Base-by-base conservation (phyloP, 2,888 invertebrate species). In the Drosophila pseudotalamancana region DNA sequence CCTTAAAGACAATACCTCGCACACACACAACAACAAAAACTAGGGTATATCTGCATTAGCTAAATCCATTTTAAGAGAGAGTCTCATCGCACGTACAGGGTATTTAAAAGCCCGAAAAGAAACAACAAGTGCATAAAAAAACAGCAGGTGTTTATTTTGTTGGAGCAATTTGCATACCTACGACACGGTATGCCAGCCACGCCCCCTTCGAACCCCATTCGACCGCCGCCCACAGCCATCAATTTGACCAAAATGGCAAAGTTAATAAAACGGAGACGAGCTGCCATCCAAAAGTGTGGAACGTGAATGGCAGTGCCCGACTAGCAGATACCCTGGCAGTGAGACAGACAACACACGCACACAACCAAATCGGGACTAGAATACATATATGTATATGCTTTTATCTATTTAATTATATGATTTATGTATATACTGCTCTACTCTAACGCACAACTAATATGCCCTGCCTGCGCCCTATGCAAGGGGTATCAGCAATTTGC, bases 131-230 rank as follows among this genome's bases (percentile, higher is more conserved):
- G 8, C 1, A 25, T 25, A 25, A 12, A 25, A 43, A 32, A 21
- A 31, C 27, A 46, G 18, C 50, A 27, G 32, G 25, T 9, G 25
- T 14, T 14, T 27, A 35, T 23, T 34, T 23, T 56, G 56, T 16
- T 43, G 27, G 21, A 14, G 25, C 51, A 35, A 42, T 53, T 59
- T 32, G 59, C 43, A 43, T 46, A 57, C 42, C 19, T 59, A 42
- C 50, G 19, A 16, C 9, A 8, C 4, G 11, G 11, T 19, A 27
- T 18, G 27, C 4, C 21, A 11, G 8, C n/a, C n/a, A 4, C 6
- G 37, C n/a, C 37, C n/a, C 16, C 18, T 9, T 2, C 21, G 14
- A 14, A 6, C 1, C 16, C 3, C 9, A 37, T 6, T 18, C 6
- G 16, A 14, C 1, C 6, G 16, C 16, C 14, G n/a, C 48, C 8